These are phyloP conservation scores for Dasypolia templi DNA, from an alignment of 2,888 invertebrate genomes.

Conservation along the genomic window DNA sequence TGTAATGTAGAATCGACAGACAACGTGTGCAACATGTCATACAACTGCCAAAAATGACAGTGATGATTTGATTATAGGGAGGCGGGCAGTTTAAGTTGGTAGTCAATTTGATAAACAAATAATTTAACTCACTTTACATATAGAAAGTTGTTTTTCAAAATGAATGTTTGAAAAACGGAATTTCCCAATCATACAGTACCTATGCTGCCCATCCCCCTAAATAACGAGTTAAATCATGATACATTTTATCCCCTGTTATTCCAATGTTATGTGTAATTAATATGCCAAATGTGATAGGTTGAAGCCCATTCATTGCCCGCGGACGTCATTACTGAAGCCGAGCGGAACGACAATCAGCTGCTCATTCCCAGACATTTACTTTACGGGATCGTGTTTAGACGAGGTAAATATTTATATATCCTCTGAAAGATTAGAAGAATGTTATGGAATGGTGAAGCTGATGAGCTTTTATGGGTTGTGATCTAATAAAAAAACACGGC, in stretches of 20 bases:
- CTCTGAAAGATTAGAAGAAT: slow-evolving; percentile 19
- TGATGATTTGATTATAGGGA: too few relatives aligned
- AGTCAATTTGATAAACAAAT: too few relatives aligned
- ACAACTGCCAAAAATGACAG: too few relatives aligned
- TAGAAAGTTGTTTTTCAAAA: too few relatives aligned
- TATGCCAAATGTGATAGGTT: slow-evolving; percentile 53
- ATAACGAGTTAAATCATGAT: slow-evolving; percentile 32
- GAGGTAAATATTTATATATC: slow-evolving; percentile 20
- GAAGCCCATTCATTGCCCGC: slow-evolving; percentile 35
- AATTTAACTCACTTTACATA: too few relatives aligned
- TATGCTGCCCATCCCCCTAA: background rate
- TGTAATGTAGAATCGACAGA: too few relatives aligned
- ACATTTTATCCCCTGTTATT: slow-evolving; percentile 39
- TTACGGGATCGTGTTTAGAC: slow-evolving; percentile 27
- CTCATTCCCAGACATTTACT: slow-evolving; percentile 44
- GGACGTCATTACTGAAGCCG: slow-evolving; percentile 44
- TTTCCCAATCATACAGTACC: too few relatives aligned
- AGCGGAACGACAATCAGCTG: slow-evolving; percentile 46
- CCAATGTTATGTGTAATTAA: slow-evolving; percentile 46
- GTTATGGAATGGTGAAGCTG: background rate
- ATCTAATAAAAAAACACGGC: too few relatives aligned
- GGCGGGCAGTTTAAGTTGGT: too few relatives aligned
- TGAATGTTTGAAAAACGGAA: too few relatives aligned
- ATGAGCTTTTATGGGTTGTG: too few relatives aligned
- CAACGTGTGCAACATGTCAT: too few relatives aligned